Evolutionary conservation across 2,113 vertebrate species (phyloP), one percentile per base, ranked within the genome.

Genomic region (Columba livia): DNA sequence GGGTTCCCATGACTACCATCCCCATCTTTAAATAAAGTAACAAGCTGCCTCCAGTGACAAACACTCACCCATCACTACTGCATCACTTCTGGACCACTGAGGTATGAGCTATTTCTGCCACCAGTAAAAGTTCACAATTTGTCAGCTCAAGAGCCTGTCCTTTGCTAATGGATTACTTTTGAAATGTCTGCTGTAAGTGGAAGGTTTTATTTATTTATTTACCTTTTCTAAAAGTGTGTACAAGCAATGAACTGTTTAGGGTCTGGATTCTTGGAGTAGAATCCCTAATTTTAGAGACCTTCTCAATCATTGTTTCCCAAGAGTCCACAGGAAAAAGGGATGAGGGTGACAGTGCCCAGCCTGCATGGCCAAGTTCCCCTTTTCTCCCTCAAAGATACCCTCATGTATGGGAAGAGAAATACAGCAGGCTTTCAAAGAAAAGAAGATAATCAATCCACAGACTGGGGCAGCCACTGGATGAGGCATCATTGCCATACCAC

Each of bases 1-100:
- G 85, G 79, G 79, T 14, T 78, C 20, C 67, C 25, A 9, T 44
- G 44, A 40, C 72, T 85, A 90, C 53, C 72, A 79, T 81, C 17
- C 23, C 40, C n/a, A 32, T 40, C 60, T 64, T 74, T 88, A 95
- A 42, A 53, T 86, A 73, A 78, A 95, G 57, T 60, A 93, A 88
- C 56, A 64, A 90, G 79, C 29, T 81, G 67, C 18, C 34, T 66
- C 64, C 36, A 84, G 53, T 78, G 83, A 87, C 74, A 80, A 78
- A 78, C 81, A 74, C 71, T 91, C 73, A 81, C 56, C 82, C 82
- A 51, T 83, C 79, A 90, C 82, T 67, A 53, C 85, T 48, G 57
- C 72, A 71, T 78, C 85, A 50, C 64, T 73, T 62, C 75, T 85
- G 64, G 36, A 79, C 50, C 26, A 38, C 28, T 12, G 28, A 79